Base-by-base conservation (phyloP, 2,888 invertebrate species). In the Anaspis maculata region DNA sequence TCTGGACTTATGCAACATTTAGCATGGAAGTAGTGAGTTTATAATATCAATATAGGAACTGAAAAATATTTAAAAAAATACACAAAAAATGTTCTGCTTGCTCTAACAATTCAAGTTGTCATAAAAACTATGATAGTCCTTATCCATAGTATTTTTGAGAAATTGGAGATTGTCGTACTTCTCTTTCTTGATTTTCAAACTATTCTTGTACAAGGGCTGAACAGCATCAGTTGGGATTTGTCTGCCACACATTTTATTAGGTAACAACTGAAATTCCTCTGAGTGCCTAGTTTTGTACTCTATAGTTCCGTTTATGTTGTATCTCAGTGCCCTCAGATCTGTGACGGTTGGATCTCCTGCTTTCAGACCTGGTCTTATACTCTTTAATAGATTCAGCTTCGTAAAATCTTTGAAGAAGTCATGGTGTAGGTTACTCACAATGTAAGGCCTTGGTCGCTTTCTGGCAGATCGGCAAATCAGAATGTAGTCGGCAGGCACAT, bases 131-230 rank as follows among this genome's bases (percentile, higher is more conserved):
- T 32, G 32, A 26, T 32, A 32, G 16, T 32, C 27, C 13, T 10
- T 3, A 13, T 32, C 26, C 32, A 32, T 32, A 12, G 27, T 27
- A 14, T 32, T 13, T 13, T 32, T 27, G 13, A 32, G 22, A 32
- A 27, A 27, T 12, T 19, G 11, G 2, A 32, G 15, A 27, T 32
- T 32, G 9, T 27, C 27, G 19, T 16, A 32, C 13, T 32, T 32
- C 27, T 27, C 13, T 11, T 19, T 32, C 27, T 27, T 26, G n/a
- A 32, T 27, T 32, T 32, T 32, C 15, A 32, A 32, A 15, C 15
- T 11, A 16, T 13, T 19, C 19, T 19, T 5, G 19, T 19, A 19
- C 19, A 19, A 19, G n/a, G n/a, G n/a, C n/a, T n/a, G n/a, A n/a
- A n/a, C n/a, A n/a, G n/a, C n/a, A n/a, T n/a, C n/a, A n/a, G n/a